Percentiles rank a stretch among this genome's conserved stretches.
Evolutionary conservation across 2,113 vertebrate genomes (phyloP).

Genomic region (Phalacrocorax aristotelis): DNA sequence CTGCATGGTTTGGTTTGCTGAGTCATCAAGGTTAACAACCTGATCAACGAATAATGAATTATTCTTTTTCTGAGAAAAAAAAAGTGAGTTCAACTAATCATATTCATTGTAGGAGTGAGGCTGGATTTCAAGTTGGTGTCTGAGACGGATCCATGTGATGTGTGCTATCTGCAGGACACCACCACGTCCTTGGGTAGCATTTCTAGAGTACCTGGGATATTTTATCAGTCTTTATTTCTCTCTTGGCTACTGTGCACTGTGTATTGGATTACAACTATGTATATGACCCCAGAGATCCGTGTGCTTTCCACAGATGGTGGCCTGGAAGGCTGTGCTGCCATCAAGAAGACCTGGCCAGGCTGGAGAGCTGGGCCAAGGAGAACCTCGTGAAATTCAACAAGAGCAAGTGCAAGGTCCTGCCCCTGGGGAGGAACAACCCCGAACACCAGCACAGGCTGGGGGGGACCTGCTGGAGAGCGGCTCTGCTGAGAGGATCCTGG

Average conservation of each 20-base stretch:
- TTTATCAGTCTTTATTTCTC: background rate
- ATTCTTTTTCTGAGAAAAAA: background rate
- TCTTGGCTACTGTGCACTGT: background rate
- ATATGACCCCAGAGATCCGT: background rate
- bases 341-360: no score
- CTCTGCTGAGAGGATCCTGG: no score
- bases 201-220: background rate
- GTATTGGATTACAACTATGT: background rate
- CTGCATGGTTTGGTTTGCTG: background rate
- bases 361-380: no score
- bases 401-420: no score
- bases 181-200: fast-evolving
- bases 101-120: background rate
- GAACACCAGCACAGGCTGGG: no score
- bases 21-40: background rate
- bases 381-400: no score
- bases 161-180: background rate
- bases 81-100: background rate
- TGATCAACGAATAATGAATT: background rate
- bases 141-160: background rate
- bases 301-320: background rate
- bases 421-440: no score
- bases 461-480: no score
- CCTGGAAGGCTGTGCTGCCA: background rate
- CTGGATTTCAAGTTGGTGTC: background rate